Conservation (phyloP, 2,888 invertebrate genomes). For the Galerucella nymphaeae region DNA sequence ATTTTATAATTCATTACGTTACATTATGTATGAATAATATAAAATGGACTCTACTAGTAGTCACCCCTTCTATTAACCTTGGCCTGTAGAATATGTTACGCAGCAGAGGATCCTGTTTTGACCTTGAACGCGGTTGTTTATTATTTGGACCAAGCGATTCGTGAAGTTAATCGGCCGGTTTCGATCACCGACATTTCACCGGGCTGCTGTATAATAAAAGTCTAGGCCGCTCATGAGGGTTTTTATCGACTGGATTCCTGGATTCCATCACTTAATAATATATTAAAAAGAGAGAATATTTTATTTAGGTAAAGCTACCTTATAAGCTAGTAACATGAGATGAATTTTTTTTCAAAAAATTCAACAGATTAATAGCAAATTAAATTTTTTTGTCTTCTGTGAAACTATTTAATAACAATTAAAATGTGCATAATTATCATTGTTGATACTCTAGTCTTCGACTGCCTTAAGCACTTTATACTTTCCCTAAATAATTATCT, state of each 20-base stretch:
- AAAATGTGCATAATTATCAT: no score
- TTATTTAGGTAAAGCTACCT: no score
- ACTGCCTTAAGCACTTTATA: no score
- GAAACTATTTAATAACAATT: no score
- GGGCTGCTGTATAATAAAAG: neutral
- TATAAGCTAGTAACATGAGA: no score
- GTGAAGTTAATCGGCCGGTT: neutral
- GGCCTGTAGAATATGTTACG: slow-evolving; percentile 53
- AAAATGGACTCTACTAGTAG: slow-evolving; percentile 8
- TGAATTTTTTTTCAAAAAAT: no score
- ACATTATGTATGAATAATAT: neutral
- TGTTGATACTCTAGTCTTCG: no score
- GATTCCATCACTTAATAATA: neutral
- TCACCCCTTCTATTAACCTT: slow-evolving; percentile 27
- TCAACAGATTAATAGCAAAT: no score
- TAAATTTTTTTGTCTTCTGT: no score
- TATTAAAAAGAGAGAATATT: no score
- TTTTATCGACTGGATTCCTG: neutral
- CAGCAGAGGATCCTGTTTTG: slow-evolving; percentile 52
- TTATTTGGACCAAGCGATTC: neutral
- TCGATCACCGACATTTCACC: neutral
- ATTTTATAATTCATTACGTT: neutral
- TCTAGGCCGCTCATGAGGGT: slow-evolving; percentile 4
- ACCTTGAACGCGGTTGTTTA: slow-evolving; percentile 50
- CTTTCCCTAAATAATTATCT: no score